Percentiles rank a stretch among this genome's conserved stretches.
These are phyloP conservation scores for Onychostruthus taczanowskii DNA, from an alignment of 2,113 vertebrate species.

Conservation along the genomic window DNA sequence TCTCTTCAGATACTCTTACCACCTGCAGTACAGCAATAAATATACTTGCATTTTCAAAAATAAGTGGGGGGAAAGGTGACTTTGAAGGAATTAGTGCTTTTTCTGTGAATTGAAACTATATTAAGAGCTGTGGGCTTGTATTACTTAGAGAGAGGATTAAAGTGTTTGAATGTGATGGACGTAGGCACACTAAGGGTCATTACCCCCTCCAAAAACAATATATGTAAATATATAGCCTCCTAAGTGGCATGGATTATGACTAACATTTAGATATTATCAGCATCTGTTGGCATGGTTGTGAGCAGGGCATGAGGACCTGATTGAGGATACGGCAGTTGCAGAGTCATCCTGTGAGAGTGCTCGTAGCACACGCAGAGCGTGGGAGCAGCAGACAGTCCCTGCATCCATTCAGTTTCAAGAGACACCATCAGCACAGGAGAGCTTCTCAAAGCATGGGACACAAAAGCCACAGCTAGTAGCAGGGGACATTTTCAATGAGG, in stretches of 20 bases:
- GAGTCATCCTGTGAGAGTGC: neutral
- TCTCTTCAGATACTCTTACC: neutral
- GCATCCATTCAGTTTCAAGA: neutral
- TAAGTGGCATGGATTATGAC: neutral
- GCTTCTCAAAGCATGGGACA: neutral
- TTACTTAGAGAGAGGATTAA: neutral
- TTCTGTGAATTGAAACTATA: neutral
- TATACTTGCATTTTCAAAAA: neutral
- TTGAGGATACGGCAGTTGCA: neutral
- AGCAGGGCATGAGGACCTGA: neutral
- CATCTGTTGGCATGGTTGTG: neutral
- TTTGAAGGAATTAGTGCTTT: neutral
- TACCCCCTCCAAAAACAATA: neutral
- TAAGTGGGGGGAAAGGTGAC: neutral
- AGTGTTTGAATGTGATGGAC: neutral
- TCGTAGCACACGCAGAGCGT: rapidly evolving
- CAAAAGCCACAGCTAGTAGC: neutral
- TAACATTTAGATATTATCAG: neutral
- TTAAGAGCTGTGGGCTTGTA: neutral
- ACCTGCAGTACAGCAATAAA: neutral
- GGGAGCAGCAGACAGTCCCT: neutral
- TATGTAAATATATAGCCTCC: neutral
- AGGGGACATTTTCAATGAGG: neutral
- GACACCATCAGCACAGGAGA: neutral
- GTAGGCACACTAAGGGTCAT: neutral